Evolutionary conservation across 2,888 invertebrate species (phyloP), one percentile per base, ranked within the genome.

Genomic region (Drosophila mayaguana): DNA sequence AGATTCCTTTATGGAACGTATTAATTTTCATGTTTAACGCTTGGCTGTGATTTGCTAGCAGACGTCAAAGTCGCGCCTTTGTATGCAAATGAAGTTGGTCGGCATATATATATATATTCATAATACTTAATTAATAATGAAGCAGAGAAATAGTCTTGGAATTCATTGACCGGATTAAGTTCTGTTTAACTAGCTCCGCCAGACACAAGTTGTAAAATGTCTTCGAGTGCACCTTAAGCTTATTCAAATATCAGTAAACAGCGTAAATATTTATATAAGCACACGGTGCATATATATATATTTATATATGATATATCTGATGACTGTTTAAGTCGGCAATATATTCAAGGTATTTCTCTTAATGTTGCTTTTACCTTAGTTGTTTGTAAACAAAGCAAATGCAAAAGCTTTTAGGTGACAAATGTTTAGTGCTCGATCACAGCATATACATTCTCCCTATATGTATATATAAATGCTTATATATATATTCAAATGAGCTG

Each of bases 1-100:
- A 57, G 72, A 57, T 65, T 54, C 46, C 64, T 64, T 62, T 48
- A 46, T 68, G 53, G 74, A 63, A 74, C 70, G 70, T 77, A 87
- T 80, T 82, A 66, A 63, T 64, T 73, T 77, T 66, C 72, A 82
- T 83, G 73, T 66, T 84, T 64, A 85, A 50, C 73, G 65, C 73
- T 83, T 69, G 59, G 34, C 56, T 73, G 48, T 53, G 76, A 76
- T 60, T 71, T 79, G 25, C 55, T 42, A 3, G 28, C 16, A 20
- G 14, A 51, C 57, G 54, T 60, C 57, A 60, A 72, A 68, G 65
- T 70, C 62, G 54, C 53, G 80, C 80, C 88, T 83, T 72, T 88
- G 78, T 83, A 86, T 83, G 83, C 69, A 73, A 83, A 83, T 88
- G 42, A 55, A 55, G 42, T 22, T 11, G n/a, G 16, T 34, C 40